phyloP scores from a whole-genome alignment of 1,140 invertebrate species.

The Saxidomus purpurata region DNA sequence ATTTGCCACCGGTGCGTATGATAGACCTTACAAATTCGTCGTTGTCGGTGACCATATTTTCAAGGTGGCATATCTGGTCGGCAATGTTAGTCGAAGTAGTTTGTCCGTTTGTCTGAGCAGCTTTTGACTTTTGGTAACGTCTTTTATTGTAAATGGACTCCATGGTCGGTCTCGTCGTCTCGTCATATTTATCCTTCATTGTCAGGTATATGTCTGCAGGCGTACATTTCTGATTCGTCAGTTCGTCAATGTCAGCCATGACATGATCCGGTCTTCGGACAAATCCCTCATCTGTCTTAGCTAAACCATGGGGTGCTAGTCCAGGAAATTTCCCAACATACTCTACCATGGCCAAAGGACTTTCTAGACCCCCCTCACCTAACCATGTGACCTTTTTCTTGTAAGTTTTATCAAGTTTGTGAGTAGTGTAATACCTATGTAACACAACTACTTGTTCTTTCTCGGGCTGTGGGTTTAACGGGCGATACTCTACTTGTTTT shows the following conservation, averaged over 20 bases:
- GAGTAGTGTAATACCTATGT: no score
- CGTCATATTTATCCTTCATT: slow-evolving; percentile 26
- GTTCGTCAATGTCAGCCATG: neutral
- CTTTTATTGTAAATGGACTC: slow-evolving; percentile 14
- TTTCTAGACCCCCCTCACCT: no score
- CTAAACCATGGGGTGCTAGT: neutral
- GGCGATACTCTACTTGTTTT: neutral
- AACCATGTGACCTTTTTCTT: no score
- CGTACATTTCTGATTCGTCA: neutral
- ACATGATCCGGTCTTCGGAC: slow-evolving; percentile 9
- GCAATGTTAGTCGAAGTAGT: neutral
- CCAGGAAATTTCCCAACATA: no score
- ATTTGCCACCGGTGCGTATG: slow-evolving; percentile 13
- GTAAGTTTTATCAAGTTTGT: no score
- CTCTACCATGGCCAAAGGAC: no score
- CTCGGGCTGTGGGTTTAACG: neutral
- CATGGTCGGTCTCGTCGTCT: neutral
- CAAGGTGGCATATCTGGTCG: slow-evolving; percentile 44
- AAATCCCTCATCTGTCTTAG: neutral
- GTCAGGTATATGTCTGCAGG: neutral
- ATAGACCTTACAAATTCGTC: slow-evolving; percentile 32
- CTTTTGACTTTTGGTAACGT: neutral
- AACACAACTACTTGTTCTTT: neutral
- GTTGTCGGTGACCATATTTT: slow-evolving; percentile 9
- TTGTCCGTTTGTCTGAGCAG: neutral